Base-by-base conservation (phyloP, 2,888 invertebrate genomes). In the Drosophila cognata region DNA sequence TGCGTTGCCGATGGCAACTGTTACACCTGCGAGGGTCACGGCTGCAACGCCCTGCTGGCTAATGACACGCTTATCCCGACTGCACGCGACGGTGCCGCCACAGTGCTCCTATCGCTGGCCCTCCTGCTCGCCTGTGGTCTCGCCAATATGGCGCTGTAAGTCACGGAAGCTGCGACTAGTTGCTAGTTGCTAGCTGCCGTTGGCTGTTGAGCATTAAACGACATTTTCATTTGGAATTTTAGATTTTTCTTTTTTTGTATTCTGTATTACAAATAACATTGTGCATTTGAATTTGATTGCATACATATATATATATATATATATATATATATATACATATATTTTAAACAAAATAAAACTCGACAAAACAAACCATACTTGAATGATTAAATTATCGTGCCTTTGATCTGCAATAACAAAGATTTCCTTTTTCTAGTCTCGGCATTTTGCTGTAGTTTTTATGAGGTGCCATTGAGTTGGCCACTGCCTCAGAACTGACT, bases 11-110 rank as follows among this genome's bases (percentile, higher is more conserved):
- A 80, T 2, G 75, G 81, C 29, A 82, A 91, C 62, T 93, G 93
- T 66, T 92, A 63, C 64, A 84, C 83, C 50, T 93, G 93, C 67
- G 91, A 91, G 11, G 93, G 93, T 8, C 68, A 74, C 43, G 92
- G 92, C 53, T 93, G 93, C 72, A 93, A 93, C 69, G 85, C 84
- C 71, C 77, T 92, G 21, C 59, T 62, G 33, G 53, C 79, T 36
- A 88, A 89, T 55, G 72, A 82, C 4, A 59, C 72, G 0, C 66
- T 74, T 1, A 91, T 93, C 35, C 92, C 92, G 4, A 25, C 84
- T 43, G 92, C 93, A 4, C 90, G 82, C 41, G 92, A 90, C 65
- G 74, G 88, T n/a, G 91, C 87, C 61, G 59, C 68, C 33, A 36
- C 76, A 0, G 62, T 79, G 4, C 36, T 79, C 10, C 63, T 79